Evolutionary conservation across 2,888 invertebrate species (phyloP), one percentile per base, ranked within the genome.

Genomic region (Chesias legatella): DNA sequence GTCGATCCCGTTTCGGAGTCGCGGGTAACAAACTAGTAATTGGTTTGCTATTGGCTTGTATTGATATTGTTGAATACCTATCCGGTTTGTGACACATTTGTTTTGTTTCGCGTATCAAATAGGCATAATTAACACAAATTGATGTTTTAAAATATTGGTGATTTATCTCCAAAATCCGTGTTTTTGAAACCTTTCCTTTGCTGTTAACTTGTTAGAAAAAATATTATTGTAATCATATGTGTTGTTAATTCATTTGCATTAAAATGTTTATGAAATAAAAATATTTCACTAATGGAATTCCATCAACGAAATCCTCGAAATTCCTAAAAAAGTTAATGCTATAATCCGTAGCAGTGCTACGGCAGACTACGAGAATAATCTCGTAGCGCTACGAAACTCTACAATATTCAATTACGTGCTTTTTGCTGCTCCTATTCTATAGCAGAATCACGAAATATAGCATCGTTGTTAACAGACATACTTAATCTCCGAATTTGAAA

Each of bases 11-110:
- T 63, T 53, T 62, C 62, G 43, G 51, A 56, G 52, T 56, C 63
- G 61, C 51, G 53, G 45, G 56, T 73, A 80, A 79, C 79, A 73
- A 73, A 79, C 78, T 66, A 69, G 71, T 80, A 79, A 83, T 82
- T 82, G 77, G 71, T 73, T 77, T 73, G 73, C 58, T 74, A 78
- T 79, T 67, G 73, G 59, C 59, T 54, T 52, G 56, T 56, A 59
- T 61, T 73, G 65, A 74, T 73, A 76, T 58, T 66, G 63, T 72
- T 67, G 13, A 32, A 34, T 71, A 60, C 43, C 53, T 58, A 57
- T 56, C 3, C 30, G 24, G 30, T 41, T n/a, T 49, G 42, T 34
- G 50, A 57, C 43, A 37, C 26, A 17, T 51, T 42, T 45, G 32
- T 33, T 38, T 36, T 43, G 50, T 40, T 38, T 34, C 20, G 11